Percentiles rank a stretch among this genome's conserved stretches.
Evolutionary conservation across 37 sponge, comb jelly and placozoan species (phyloP).

Genomic region (Dysidea cf. avara): DNA sequence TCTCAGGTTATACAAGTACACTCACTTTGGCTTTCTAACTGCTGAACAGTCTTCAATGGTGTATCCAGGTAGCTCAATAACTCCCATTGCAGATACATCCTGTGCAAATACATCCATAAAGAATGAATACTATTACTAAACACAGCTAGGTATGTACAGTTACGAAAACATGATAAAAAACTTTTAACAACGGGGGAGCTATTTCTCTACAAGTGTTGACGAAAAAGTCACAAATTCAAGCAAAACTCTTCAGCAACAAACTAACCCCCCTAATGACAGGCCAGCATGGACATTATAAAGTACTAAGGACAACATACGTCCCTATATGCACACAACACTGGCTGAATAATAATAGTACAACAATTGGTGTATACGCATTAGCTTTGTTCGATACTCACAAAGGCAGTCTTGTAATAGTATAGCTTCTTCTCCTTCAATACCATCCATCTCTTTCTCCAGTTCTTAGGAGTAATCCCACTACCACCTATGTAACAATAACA

Average conservation of each 20-base stretch:
- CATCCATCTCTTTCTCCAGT: slow-evolving; percentile 90
- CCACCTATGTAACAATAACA: slow-evolving; percentile 38
- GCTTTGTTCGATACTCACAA: slow-evolving; percentile 56
- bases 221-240: no score
- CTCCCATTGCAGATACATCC: slow-evolving; percentile 70
- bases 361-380: neutral
- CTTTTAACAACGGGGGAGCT: no score
- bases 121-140: no score
- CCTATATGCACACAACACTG: no score
- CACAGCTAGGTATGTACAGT: no score
- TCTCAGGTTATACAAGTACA: neutral
- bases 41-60: slow-evolving; percentile 32
- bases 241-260: no score
- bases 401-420: slow-evolving; percentile 87
- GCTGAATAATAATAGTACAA: neutral
- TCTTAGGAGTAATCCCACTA: slow-evolving; percentile 81
- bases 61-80: slow-evolving; percentile 65
- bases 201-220: no score
- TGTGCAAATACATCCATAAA: slow-evolving; percentile 6
- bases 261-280: no score
- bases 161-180: no score
- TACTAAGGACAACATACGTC: no score
- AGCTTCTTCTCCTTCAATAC: slow-evolving; percentile 72
- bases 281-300: no score
- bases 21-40: slow-evolving; percentile 60